Percentiles rank a stretch among this genome's conserved stretches.
Evolutionary conservation across 2,888 invertebrate genomes (phyloP).

Genomic region (Chydorus sphaericus): DNA sequence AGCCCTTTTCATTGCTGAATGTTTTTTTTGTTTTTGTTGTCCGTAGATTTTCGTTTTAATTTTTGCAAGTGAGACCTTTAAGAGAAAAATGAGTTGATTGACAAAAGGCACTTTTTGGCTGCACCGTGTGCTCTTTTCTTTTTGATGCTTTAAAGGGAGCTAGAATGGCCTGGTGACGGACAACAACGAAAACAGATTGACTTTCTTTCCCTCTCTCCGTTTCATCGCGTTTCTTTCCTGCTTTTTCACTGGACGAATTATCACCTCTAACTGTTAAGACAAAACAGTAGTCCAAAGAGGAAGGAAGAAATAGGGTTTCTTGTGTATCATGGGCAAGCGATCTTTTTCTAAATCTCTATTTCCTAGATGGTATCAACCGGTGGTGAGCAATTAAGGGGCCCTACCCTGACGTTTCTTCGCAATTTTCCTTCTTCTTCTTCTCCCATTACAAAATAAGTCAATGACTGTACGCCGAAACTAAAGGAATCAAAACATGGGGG

Average conservation of each 20-base stretch:
- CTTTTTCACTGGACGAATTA: constrained; percentile 8
- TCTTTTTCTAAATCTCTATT: not conserved
- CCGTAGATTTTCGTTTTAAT: not conserved
- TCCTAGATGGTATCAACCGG: not conserved
- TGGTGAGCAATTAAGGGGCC: not conserved
- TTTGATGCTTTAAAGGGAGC: no score
- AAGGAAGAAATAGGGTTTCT: no score
- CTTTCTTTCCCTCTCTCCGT: no score
- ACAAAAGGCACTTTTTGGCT: constrained; percentile 11
- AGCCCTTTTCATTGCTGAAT: not conserved
- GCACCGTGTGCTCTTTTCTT: no score
- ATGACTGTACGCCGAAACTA: not conserved
- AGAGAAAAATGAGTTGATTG: constrained; percentile 3
- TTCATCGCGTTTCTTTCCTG: no score
- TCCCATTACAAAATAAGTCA: constrained; percentile 1
- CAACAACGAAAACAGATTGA: no score
- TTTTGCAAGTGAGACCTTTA: not conserved
- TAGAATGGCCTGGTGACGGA: no score
- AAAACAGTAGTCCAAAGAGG: no score
- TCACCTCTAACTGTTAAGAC: no score
- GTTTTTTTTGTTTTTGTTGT: not conserved
- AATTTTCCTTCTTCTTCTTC: not conserved
- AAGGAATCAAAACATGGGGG: not conserved
- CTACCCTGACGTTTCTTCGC: not conserved
- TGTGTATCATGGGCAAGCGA: no score